Base-by-base conservation (phyloP, 1,140 invertebrate species). In the Asbolus verrucosus region DNA sequence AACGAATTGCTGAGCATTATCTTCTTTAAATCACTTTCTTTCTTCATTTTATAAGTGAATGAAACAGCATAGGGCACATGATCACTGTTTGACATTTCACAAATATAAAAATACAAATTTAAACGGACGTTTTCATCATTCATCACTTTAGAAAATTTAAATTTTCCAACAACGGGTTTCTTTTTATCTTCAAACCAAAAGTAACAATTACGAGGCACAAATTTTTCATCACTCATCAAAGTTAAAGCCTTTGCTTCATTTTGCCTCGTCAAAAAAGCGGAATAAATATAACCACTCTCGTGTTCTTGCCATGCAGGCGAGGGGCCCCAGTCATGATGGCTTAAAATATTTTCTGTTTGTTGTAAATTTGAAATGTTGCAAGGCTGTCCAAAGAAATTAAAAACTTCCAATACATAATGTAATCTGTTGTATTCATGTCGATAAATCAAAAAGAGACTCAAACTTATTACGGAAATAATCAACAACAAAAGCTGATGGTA, bases 351-450 rank as follows among this genome's bases (percentile, higher is more conserved):
- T n/a, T 84, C 84, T 2, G 81, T 82, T 2, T 80, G 81, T 69
- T 84, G 83, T 31, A 86, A 81, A 38, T 85, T 83, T 8, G 83
- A 71, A 68, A 82, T 59, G 65, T 81, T 77, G 72, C 81, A 79
- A 6, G 88, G 87, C 41, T 87, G 86, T 0, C 91, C 91, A 76
- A 92, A 93, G 70, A 91, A 91, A 78, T 92, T 91, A 13, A 92
- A 84, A 3, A 92, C 90, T 84, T 92, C 89, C 6, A 93, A 79
- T 1, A 92, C 90, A 79, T 90, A 91, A 50, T 89, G 84, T 6
- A 93, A 81, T 30, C 87, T 86, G 75, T 92, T 89, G 67, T 93
- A 92, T 76, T 93, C 90, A 76, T 92, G 90, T 38, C 91, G 85
- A 76, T 93, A 93, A 71, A 92, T 85, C 2, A 93, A 80, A 67